Base-by-base conservation (phyloP, 2,113 vertebrate genomes). In the Tor tambroides region DNA sequence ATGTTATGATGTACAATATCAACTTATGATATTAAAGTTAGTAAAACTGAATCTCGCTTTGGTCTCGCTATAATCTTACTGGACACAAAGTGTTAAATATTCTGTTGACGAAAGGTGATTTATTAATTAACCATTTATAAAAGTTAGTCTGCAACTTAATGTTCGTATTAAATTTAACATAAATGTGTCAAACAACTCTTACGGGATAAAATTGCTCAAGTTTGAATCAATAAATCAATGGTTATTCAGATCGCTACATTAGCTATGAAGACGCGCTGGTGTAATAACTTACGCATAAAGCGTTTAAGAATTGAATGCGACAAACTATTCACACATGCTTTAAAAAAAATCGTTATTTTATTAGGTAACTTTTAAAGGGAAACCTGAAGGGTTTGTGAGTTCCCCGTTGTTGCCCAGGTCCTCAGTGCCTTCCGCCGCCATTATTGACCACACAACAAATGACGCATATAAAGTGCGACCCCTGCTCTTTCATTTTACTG, bases 401-500 rank as follows among this genome's bases (percentile, higher is more conserved):
- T 93, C 91, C 86, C 91, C 92, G 85, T 92, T 93, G 89, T 90
- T 91, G 87, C 90, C 93, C 81, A 94, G 92, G 35, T 91, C 92
- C 72, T 92, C 94, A 35, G 84, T 72, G 63, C 91, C 93, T 91
- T 94, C 94, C 61, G 92, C 92, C 93, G 95, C 95, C 95, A 96
- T 96, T 91, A 92, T 89, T 77, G 85, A 59, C 19, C 80, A 87
- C 85, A 59, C 17, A 75, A 38, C 32, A 54, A 46, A 69, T 85
- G 23, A 92, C 94, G 94, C 93, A 91, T 93, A 65, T 9, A 7
- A 23, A 0, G 1, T 23, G 92, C 92, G 94, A 92, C 94, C 17
- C 49, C 30, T 30, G 15, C 14, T 3, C 5, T 41, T 14, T 74
- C 1, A 46, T 51, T 28, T 11, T 32, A 41, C 21, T 12, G 69